Evolutionary conservation across 2,888 invertebrate species (phyloP), one percentile per base, ranked within the genome.

Genomic region (Alviniconcha strummeri): DNA sequence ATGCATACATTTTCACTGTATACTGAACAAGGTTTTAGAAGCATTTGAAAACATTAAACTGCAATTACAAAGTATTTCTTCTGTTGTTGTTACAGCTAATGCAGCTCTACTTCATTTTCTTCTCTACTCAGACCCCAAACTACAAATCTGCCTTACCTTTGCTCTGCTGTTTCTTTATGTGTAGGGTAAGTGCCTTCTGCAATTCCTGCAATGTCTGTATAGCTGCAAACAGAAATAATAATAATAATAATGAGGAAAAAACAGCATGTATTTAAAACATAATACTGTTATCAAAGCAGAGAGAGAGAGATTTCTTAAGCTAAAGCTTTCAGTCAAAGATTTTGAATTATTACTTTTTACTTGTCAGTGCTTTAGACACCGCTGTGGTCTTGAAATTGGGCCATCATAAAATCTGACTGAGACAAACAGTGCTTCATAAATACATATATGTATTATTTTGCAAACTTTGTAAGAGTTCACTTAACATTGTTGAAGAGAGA

Each of bases 151-250:
- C 15, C 87, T 88, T 85, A 88, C 89, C 86, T 77, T 87, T 87
- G 86, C 87, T 89, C 69, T 90, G 89, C 85, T 90, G 90, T 82
- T 89, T 88, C 81, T 89, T 87, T 80, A 91, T 90, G 85, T 91
- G 91, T 83, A 89, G 87, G 80, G 89, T 90, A 88, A 92, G 87
- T 88, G 90, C 93, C 87, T 87, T 93, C 90, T 89, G 94, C 85
- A 91, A 93, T 91, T 91, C 94, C 89, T 95, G 95, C 87, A 95
- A 93, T 75, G 95, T 95, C 91, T 95, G 95, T 85, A 95, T 92
- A 83, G 95, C 93, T 93, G 88, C 67, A 90, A 88, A 71, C 13
- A 86, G 76, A 85, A 84, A 83, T 84, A 80, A 84, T 52, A 15
- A 75, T n/a, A 54, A 17, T 56, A 52, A 56, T 52, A 71, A 52